Evolutionary conservation across 1,140 invertebrate genomes (phyloP).

Genomic region (Trachelipus rathkii): DNA sequence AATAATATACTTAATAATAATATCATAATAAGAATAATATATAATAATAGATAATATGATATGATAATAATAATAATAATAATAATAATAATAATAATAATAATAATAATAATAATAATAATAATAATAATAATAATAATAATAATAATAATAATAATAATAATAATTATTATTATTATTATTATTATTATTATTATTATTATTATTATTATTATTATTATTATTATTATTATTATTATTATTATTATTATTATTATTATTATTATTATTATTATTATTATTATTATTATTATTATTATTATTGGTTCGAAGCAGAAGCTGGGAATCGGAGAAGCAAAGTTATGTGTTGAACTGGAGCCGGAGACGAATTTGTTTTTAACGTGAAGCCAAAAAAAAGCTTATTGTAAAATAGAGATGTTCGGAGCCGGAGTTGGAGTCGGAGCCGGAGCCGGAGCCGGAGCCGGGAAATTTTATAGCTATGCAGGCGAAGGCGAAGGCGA

Average conservation of each 20-base stretch:
- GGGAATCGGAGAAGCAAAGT: no score
- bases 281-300: not conserved
- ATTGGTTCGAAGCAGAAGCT: no score
- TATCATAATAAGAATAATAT: slow-evolving; percentile 23
- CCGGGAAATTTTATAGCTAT: no score
- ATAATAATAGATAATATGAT: slow-evolving; percentile 19
- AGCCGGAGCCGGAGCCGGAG: no score
- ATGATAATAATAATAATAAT: slow-evolving; percentile 32
- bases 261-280: slow-evolving; percentile 24
- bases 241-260: slow-evolving; percentile 55
- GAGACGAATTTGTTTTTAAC: no score
- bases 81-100: slow-evolving; percentile 20
- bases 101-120: slow-evolving; percentile 23
- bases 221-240: slow-evolving; percentile 82
- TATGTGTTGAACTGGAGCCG: no score
- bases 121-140: slow-evolving; percentile 21
- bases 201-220: slow-evolving; percentile 17
- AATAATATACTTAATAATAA: slow-evolving; percentile 30
- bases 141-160: slow-evolving; percentile 8
- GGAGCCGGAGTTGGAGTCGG: no score
- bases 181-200: slow-evolving; percentile 27
- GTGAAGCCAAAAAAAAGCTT: no score
- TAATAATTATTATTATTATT: slow-evolving; percentile 26
- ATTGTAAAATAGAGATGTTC: no score
- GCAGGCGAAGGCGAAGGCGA: no score